Base-by-base conservation (phyloP, 1,140 invertebrate genomes). In the Pemphigus obesinymphae region DNA sequence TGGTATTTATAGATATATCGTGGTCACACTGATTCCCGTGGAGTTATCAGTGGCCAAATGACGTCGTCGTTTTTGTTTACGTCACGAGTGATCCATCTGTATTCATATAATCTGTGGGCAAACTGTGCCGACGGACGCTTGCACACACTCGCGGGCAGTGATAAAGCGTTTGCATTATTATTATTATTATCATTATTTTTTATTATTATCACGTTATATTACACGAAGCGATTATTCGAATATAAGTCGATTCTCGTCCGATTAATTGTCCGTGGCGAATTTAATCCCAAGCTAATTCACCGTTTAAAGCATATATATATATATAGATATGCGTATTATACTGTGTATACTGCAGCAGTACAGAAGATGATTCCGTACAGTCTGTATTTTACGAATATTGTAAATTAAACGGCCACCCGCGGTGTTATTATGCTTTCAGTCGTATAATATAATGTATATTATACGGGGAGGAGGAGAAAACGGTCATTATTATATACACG, bases 361-460 rank as follows among this genome's bases (percentile, higher is more conserved):
- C 15, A 45, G 13, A 45, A 50, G 53, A 29, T 29, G 23, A 58
- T 63, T n/a, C 3, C 29, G 58, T 63, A n/a, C n/a, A 31, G 58
- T 34, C 29, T 3, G 43, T 73, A 26, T 80, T 40, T 80, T 43
- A 63, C 76, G 76, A 63, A 80, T 80, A 63, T 63, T 61, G 55
- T 80, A 80, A 80, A 80, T 80, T 80, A 63, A 80, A 80, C 76
- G 76, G 55, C 76, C 76, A 80, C 76, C 76, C 76, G 76, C 76
- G 37, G 76, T 31, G 76, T 80, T 29, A 40, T 58, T 55, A 50
- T 53, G 26, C 23, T 31, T 78, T 40, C 23, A n/a, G 15, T 80
- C 15, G 34, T n/a, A 45, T 11, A 34, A 45, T 45, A 20, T 13
- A 23, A 45, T 45, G 7, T 72, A 48, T 29, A 45, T 20, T 45